Conservation (phyloP, 2,113 vertebrate species). For the Pelodiscus sinensis region DNA sequence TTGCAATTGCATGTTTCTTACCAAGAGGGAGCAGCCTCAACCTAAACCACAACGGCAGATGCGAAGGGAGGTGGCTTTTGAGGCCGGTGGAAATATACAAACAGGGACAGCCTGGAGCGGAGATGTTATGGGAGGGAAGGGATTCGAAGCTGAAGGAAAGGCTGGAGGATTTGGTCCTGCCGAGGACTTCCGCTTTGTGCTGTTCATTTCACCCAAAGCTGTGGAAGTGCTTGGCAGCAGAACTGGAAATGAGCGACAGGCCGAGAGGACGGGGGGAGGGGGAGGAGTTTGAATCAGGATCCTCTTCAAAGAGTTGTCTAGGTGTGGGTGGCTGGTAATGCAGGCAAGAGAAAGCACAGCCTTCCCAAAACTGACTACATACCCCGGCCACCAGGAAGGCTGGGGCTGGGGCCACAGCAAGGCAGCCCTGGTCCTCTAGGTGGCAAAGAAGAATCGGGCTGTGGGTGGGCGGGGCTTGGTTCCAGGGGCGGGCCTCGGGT, state of each 20-base stretch:
- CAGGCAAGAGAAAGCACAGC: too few species aligned
- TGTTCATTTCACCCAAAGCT: neutral
- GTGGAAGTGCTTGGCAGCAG: slow-evolving; percentile 3
- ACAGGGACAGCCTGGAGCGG: slow-evolving; percentile 16
- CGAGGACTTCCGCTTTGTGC: neutral
- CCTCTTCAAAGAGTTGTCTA: neutral
- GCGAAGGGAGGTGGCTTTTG: slow-evolving; percentile 44
- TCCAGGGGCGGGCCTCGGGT: too few species aligned
- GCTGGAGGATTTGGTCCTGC: neutral
- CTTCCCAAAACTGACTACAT: too few species aligned
- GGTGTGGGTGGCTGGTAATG: too few species aligned
- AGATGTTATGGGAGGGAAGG: slow-evolving; percentile 26
- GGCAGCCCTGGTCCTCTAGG: too few species aligned
- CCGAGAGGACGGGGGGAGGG: fast-evolving
- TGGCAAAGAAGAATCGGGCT: too few species aligned
- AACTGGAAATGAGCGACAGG: neutral
- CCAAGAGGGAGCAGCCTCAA: slow-evolving; percentile 37
- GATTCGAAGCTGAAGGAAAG: slow-evolving; percentile 11
- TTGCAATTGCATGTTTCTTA: slow-evolving; percentile 68
- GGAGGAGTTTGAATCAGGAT: neutral
- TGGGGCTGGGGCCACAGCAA: too few species aligned
- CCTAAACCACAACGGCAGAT: slow-evolving; percentile 57
- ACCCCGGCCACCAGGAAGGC: too few species aligned
- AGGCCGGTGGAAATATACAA: slow-evolving; percentile 59
- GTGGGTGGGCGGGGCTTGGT: too few species aligned